A percentile compares a stretch with the other conserved stretches of the same genome.
Evolutionary conservation across 2,888 invertebrate species (phyloP).

Genomic region (Oasisia sp.): DNA sequence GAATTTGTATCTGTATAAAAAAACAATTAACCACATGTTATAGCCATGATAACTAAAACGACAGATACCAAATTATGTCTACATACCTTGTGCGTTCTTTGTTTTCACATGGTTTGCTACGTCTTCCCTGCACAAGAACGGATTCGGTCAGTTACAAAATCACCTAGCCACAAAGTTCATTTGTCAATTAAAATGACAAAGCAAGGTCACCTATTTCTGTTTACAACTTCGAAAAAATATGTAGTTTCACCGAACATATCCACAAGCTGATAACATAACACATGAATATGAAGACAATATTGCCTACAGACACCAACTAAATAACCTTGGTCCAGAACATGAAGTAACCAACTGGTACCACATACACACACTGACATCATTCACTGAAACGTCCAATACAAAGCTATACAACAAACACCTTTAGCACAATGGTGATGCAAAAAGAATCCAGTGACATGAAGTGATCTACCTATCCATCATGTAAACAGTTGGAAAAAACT

Average conservation of each 20-base stretch:
- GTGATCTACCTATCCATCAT: no score
- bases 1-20: neutral
- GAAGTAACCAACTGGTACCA: neutral
- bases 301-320: neutral
- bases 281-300: neutral
- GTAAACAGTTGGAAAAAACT: no score
- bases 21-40: neutral
- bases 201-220: neutral
- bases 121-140: slow-evolving; percentile 72
- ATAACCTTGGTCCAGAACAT: neutral
- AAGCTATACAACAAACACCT: no score
- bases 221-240: neutral
- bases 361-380: no score
- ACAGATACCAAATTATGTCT: neutral
- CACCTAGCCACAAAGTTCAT: neutral
- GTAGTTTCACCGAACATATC: neutral
- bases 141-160: slow-evolving; percentile 26
- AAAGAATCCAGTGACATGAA: no score
- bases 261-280: neutral
- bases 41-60: neutral
- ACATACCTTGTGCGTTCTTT: slow-evolving; percentile 83
- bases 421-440: no score
- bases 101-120: slow-evolving; percentile 90
- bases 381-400: no score
- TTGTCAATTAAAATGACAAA: neutral